Evolutionary conservation across 1,140 invertebrate genomes (phyloP), one percentile per base, ranked within the genome.

Genomic region (Bombus ignitus): DNA sequence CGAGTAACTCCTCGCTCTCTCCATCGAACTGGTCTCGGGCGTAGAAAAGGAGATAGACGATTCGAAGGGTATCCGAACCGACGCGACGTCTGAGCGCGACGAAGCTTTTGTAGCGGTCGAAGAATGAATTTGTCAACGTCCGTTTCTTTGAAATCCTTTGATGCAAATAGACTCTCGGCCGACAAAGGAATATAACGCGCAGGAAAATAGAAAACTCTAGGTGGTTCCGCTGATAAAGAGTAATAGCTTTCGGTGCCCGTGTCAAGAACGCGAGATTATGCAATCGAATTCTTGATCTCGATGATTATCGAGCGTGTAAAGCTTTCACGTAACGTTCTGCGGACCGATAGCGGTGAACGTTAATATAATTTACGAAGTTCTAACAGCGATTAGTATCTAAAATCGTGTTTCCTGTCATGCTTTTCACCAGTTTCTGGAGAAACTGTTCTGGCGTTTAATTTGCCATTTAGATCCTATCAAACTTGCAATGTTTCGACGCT

Each of bases 111-210:
- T 87, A 9, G 39, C 8, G 25, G 66, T 28, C 15, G 73, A 79
- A 84, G 75, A 84, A 80, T 85, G 77, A 72, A 85, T 85, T 85
- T 80, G 83, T 85, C 83, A 85, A 71, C 76, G 83, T 85, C 68
- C 37, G 39, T 72, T 80, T 65, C 39, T 32, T 42, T 47, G 22
- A 44, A 44, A 53, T 74, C 74, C 53, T 57, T 68, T 15, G 68
- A 80, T 65, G 65, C 44, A 71, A 80, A 85, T 65, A 59, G 76
- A 65, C 44, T 59, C 25, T 13, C 32, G 39, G 18, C 47, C 15
- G n/a, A 25, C 32, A 59, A 80, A n/a, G 28, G 83, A 39, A 28
- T 6, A n/a, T 32, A 85, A 65, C 25, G 6, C 39, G 25, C 39
- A 3, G 68, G 77, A 80, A 85, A 85, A 70, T 73, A 68, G 42